Evolutionary conservation across 2,888 invertebrate species (phyloP), one percentile per base, ranked within the genome.

Genomic region (Ptychoptera albimana): DNA sequence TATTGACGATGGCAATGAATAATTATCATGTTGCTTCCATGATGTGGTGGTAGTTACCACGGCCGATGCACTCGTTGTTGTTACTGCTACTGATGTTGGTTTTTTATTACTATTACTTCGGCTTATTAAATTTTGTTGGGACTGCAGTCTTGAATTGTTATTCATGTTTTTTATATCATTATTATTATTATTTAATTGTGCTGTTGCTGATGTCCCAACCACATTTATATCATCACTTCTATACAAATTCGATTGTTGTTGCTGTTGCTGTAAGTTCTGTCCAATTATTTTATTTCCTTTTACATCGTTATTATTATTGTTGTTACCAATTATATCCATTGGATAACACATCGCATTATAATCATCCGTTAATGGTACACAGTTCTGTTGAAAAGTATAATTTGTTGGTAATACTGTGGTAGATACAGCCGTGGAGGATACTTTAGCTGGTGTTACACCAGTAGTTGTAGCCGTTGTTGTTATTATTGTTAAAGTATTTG

Each of bases 401-500:
- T 23, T 23, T 23, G 23, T 23, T 23, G 23, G 23, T 23, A 23
- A 23, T 23, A 23, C 23, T 23, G 23, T 23, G 3, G n/a, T n/a
- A n/a, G n/a, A n/a, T n/a, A n/a, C n/a, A n/a, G n/a, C n/a, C n/a
- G n/a, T n/a, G n/a, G n/a, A n/a, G n/a, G 23, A 23, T 23, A 7
- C 4, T 23, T 23, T 23, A 5, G 4, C 23, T 23, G 23, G 7
- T 23, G 23, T 23, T 23, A 23, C 7, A 23, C 23, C 23, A 23
- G 23, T 23, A 7, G 7, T 23, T 23, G 23, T 23, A 23, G 23
- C 15, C 31, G 14, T 40, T 40, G 40, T 10, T 34, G 34, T n/a
- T 32, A 40, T 10, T 40, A 40, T 32, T 9, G 40, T 32, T 14
- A 31, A 40, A 7, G 32, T 32, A 40, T 40, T 40, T 11, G 32